Base-by-base conservation (phyloP, 1,140 invertebrate species). In the Bombus picipes region DNA sequence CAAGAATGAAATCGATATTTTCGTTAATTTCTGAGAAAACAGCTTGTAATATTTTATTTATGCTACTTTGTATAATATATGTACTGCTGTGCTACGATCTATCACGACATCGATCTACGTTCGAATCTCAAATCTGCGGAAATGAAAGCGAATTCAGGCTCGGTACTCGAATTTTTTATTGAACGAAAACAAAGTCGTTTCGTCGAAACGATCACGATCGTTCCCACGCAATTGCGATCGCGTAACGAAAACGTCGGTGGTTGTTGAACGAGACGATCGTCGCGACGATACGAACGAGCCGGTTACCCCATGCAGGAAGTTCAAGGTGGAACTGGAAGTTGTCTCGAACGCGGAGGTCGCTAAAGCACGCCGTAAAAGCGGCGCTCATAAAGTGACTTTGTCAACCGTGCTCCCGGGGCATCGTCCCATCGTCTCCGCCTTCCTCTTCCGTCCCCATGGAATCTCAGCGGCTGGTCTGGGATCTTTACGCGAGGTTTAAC, bases 351-450 rank as follows among this genome's bases (percentile, higher is more conserved):
- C 68, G 13, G 34, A 59, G 79, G 57, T 83, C 73, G 81, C 47
- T 41, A 70, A 83, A 70, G 65, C 82, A 78, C 74, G 65, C 72
- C 82, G 82, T 84, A 84, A 84, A 84, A 62, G 74, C 47, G 37
- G 12, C n/a, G 83, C 78, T 81, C 83, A 59, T 85, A 85, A 85
- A 81, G 43, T 43, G 78, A 74, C 59, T 85, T 85, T 81, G 83
- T 81, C 70, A 41, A n/a, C 41, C 5, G 28, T 76, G 57, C 57
- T 73, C 15, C 53, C 39, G 22, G 53, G 25, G 34, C 75, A 47
- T 41, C 62, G 47, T 53, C 34, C 66, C 53, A n/a, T 22, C 75
- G 53, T 37, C 68, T 39, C 43, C 8, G 28, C 8, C 39, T 22
- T 32, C 32, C 41, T 53, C 57, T 28, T 28, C 57, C 41, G 25